Conservation (phyloP, 2,888 invertebrate genomes). For the Schizaphis graminum region DNA sequence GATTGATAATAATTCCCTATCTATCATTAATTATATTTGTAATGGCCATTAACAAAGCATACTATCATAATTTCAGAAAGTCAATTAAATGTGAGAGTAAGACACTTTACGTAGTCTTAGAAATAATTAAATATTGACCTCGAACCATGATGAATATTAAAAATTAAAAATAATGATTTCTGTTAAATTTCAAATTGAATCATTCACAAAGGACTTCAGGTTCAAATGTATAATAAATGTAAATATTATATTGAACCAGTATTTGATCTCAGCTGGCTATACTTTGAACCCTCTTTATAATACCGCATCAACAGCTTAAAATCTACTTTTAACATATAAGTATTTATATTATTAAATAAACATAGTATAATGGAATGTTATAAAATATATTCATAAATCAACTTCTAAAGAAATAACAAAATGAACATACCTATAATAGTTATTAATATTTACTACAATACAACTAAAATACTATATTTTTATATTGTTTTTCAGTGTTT, state of each 20-base stretch:
- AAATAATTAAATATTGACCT: background rate
- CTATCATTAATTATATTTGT: background rate
- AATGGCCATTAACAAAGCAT: background rate
- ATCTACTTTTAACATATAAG: background rate
- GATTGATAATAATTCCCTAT: background rate
- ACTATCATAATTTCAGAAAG: background rate
- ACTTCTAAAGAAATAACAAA: background rate
- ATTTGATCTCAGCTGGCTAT: background rate
- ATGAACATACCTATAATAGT: background rate
- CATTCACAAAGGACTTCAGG: background rate
- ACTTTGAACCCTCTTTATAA: background rate
- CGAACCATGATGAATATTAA: background rate
- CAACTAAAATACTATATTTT: background rate
- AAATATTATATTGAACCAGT: background rate
- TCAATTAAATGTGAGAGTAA: background rate
- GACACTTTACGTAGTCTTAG: background rate
- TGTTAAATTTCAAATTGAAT: background rate
- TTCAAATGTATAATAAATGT: background rate
- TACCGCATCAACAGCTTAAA: background rate
- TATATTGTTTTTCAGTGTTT: background rate
- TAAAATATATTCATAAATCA: background rate
- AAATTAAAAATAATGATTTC: background rate
- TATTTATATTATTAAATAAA: background rate
- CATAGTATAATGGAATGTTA: background rate
- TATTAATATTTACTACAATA: background rate